These are phyloP conservation scores for Halichoerus grypus DNA, from an alignment of 2,113 vertebrate genomes.

Conservation along the genomic window DNA sequence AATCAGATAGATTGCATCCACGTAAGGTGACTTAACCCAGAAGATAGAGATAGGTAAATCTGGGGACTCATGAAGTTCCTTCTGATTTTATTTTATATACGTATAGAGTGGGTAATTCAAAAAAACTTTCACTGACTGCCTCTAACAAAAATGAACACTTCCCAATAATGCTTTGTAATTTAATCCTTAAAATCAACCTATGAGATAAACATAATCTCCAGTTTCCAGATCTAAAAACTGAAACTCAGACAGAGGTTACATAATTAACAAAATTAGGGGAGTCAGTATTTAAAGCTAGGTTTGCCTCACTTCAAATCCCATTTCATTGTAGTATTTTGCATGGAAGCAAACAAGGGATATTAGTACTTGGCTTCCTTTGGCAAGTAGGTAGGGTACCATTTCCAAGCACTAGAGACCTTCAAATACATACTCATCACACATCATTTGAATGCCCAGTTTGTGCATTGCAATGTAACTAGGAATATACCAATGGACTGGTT, in stretches of 20 bases:
- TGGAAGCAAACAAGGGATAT: background rate
- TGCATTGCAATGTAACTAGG: background rate
- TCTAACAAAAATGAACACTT: conserved; percentile 21
- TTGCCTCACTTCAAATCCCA: background rate
- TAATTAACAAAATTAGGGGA: background rate
- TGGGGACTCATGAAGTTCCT: background rate
- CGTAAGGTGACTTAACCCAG: background rate
- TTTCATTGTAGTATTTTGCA: background rate
- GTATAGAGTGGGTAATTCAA: background rate
- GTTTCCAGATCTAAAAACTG: conserved; percentile 8
- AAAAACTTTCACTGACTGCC: background rate
- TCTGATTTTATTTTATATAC: background rate
- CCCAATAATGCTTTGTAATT: background rate
- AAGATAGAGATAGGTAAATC: background rate
- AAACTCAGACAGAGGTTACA: background rate
- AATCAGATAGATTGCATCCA: background rate
- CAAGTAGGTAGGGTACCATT: background rate
- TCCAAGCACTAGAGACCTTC: background rate
- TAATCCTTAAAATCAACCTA: background rate
- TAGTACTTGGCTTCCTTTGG: background rate
- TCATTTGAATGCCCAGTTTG: background rate
- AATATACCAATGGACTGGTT: background rate
- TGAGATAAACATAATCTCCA: background rate
- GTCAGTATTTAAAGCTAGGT: background rate
- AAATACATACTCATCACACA: background rate